A percentile compares a stretch with the other conserved stretches of the same genome.
Evolutionary conservation across 37 sponge, comb jelly and placozoan species (phyloP).

Genomic region (Ephydatia muelleri): DNA sequence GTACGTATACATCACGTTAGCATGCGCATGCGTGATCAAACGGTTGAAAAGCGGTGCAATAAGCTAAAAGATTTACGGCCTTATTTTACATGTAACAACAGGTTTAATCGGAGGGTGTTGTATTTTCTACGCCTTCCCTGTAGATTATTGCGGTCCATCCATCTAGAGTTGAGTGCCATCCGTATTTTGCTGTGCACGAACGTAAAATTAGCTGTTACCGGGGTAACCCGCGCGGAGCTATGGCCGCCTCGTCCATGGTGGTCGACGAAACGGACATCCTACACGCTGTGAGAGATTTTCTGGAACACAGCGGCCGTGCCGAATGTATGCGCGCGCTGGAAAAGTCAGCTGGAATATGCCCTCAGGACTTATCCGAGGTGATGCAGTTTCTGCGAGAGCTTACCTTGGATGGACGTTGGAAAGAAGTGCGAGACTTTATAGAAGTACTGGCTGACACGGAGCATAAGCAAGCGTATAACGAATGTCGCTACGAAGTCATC

Average conservation of each 20-base stretch:
- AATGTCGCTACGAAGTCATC: slow-evolving; percentile 26
- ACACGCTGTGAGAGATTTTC: slow-evolving; percentile 39
- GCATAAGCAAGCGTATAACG: neutral
- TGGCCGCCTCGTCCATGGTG: neutral
- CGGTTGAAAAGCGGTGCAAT: no score
- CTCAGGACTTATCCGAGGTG: slow-evolving; percentile 37
- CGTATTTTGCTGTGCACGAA: neutral
- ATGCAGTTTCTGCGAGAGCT: slow-evolving; percentile 68
- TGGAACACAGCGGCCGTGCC: slow-evolving; percentile 41
- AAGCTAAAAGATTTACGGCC: neutral
- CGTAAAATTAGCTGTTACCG: neutral
- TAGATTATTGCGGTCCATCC: no score
- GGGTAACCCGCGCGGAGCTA: slow-evolving; percentile 2
- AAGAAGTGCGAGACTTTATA: slow-evolving; percentile 54
- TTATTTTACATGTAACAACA: no score
- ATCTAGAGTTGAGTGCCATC: neutral
- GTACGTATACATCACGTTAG: neutral
- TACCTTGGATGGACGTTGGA: slow-evolving; percentile 68
- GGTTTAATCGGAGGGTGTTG: no score
- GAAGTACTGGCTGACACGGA: slow-evolving; percentile 18
- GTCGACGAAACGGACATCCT: slow-evolving; percentile 40
- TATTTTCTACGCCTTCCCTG: no score
- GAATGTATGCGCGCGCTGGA: slow-evolving; percentile 40
- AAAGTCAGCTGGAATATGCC: neutral
- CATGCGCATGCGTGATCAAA: neutral